Evolutionary conservation across 2,113 vertebrate species (phyloP).

Genomic region (Entomyzon cyanotis): DNA sequence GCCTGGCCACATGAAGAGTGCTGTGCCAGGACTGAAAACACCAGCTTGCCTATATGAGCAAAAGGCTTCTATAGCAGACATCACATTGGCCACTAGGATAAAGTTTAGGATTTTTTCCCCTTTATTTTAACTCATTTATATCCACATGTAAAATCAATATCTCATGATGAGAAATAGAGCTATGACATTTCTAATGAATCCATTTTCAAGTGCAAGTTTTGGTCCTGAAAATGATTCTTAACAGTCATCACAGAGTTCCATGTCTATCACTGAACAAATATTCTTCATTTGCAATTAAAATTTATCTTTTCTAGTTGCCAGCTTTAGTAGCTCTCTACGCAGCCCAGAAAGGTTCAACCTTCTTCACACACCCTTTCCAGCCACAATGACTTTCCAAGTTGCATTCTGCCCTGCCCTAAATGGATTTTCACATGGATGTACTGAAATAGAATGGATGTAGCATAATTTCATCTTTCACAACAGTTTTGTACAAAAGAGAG

Average conservation of each 20-base stretch:
- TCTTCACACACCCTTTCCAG: background rate
- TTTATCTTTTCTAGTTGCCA: background rate
- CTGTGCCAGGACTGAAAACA: background rate
- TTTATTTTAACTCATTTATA: conserved; percentile 36
- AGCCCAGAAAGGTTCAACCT: background rate
- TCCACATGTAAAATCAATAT: conserved; percentile 48
- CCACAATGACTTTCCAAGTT: background rate
- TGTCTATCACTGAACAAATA: background rate
- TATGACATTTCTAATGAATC: conserved; percentile 54
- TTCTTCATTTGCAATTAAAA: conserved; percentile 11
- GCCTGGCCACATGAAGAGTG: background rate
- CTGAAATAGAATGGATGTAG: background rate
- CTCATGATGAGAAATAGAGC: conserved; percentile 36
- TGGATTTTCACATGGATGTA: background rate
- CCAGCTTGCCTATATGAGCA: background rate
- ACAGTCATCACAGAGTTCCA: background rate
- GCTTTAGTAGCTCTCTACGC: background rate
- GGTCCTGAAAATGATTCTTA: background rate
- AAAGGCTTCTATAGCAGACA: background rate
- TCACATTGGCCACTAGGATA: background rate
- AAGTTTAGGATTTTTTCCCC: background rate
- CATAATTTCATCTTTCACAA: background rate
- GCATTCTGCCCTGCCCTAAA: background rate
- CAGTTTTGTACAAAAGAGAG: background rate
- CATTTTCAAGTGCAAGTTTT: conserved; percentile 13